Evolutionary conservation across 1,140 invertebrate species (phyloP).

Genomic region (Onthophagus taurus): DNA sequence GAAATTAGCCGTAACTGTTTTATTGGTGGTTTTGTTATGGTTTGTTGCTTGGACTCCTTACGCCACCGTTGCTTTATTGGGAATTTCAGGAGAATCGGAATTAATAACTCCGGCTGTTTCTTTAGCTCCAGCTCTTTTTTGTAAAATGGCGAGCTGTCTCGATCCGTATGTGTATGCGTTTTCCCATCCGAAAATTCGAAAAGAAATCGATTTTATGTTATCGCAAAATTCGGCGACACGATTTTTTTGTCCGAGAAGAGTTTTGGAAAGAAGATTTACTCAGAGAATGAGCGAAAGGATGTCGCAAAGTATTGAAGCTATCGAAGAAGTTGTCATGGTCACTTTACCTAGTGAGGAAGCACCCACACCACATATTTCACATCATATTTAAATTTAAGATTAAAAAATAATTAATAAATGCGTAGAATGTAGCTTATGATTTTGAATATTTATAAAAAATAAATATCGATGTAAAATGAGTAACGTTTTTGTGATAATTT

Average conservation of each 20-base stretch:
- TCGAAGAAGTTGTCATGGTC: neutral
- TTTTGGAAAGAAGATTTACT: neutral
- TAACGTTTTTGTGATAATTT: no score
- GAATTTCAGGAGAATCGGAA: constrained; percentile 52
- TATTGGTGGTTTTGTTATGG: constrained; percentile 58
- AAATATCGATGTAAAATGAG: no score
- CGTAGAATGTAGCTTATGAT: no score
- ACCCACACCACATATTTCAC: no score
- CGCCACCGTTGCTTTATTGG: constrained; percentile 59
- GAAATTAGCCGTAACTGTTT: constrained; percentile 54
- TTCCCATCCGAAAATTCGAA: constrained; percentile 61
- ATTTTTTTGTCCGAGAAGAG: neutral
- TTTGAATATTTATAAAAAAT: no score
- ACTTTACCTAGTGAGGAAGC: neutral
- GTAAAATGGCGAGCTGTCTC: constrained; percentile 62
- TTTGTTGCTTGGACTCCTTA: constrained; percentile 70
- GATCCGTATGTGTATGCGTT: constrained; percentile 68
- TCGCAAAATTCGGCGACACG: constrained; percentile 19
- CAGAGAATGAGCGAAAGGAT: neutral
- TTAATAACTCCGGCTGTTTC: constrained; percentile 55
- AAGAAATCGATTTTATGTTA: no score
- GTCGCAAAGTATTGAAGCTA: no score
- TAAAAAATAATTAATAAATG: no score
- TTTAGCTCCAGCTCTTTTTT: constrained; percentile 67
- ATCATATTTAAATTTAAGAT: no score